Conservation (phyloP, 2,797 vertebrate species). For the Macroramphosus scolopax region DNA sequence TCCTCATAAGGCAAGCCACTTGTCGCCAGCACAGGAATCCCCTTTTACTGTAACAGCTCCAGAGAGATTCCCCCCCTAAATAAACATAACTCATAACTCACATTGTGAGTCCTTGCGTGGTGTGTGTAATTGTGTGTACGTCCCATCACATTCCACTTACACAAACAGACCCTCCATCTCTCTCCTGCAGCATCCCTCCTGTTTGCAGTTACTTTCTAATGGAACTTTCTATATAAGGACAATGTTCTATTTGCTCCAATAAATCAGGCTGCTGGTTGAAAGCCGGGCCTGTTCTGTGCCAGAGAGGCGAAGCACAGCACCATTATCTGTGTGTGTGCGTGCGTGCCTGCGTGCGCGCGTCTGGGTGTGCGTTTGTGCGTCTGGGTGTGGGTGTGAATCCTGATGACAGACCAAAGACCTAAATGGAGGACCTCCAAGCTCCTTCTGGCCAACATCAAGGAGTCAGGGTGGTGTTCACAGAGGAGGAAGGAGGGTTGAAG, state of each 20-base stretch:
- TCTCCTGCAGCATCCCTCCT: constrained; percentile 43
- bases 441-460: constrained; percentile 75
- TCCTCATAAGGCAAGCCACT: constrained; percentile 73
- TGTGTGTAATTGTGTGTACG: constrained; percentile 39
- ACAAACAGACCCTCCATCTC: constrained; percentile 27
- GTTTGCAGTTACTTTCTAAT: constrained; percentile 57
- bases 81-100: constrained; percentile 36
- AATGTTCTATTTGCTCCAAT: constrained; percentile 69
- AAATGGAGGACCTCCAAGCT: constrained; percentile 35
- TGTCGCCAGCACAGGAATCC: constrained; percentile 63
- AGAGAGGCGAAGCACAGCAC: constrained; percentile 30
- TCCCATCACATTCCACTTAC: constrained; percentile 59
- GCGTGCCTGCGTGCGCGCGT: no score
- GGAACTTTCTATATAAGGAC: constrained; percentile 85
- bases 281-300: constrained; percentile 47
- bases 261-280: constrained; percentile 70
- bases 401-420: constrained; percentile 47
- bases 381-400: constrained; percentile 49
- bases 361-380: constrained; percentile 53
- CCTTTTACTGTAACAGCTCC: constrained; percentile 46
- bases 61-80: constrained; percentile 54
- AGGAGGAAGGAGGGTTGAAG: constrained; percentile 17
- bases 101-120: constrained; percentile 15
- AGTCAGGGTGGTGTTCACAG: constrained; percentile 23
- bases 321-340: constrained; percentile 43